These are phyloP conservation scores for Ctenochaetus hawaiiensis DNA, from an alignment of 2,797 vertebrate species.

Conservation along the genomic window DNA sequence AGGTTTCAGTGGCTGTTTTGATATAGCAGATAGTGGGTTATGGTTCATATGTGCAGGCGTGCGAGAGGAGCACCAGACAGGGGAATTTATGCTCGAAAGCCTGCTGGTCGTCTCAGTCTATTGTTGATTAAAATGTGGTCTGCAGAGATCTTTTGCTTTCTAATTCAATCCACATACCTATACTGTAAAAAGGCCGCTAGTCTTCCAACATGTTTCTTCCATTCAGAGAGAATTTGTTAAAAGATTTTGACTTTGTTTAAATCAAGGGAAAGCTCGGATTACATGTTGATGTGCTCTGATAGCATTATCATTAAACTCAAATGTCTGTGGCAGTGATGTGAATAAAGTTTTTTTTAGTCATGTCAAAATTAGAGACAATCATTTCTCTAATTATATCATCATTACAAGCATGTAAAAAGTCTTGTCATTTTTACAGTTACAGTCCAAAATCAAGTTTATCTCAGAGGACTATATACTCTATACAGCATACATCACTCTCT, in stretches of 20 bases:
- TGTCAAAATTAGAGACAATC: not conserved
- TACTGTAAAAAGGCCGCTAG: constrained; percentile 15
- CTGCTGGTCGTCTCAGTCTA: constrained; percentile 13
- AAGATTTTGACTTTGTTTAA: not conserved
- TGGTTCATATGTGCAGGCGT: constrained; percentile 64
- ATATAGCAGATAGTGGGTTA: constrained; percentile 58
- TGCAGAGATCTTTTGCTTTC: constrained; percentile 37
- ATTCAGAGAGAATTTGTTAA: not conserved
- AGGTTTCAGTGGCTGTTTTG: constrained; percentile 72
- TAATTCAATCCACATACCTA: constrained; percentile 32
- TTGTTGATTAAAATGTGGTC: constrained; percentile 45
- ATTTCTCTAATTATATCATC: not conserved
- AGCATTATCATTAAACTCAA: not conserved
- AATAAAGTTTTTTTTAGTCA: not conserved
- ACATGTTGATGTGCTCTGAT: not conserved
- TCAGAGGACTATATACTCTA: not conserved
- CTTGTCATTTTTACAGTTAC: not conserved
- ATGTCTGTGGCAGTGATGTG: not conserved
- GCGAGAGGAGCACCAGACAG: constrained; percentile 45
- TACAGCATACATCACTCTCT: too few relatives aligned
- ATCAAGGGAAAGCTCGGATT: not conserved
- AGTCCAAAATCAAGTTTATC: not conserved
- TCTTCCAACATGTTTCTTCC: not conserved
- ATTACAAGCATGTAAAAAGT: not conserved
- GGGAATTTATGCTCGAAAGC: constrained; percentile 67